These are phyloP conservation scores for Mareca penelope DNA, from an alignment of 2,797 vertebrate genomes.

Conservation along the genomic window DNA sequence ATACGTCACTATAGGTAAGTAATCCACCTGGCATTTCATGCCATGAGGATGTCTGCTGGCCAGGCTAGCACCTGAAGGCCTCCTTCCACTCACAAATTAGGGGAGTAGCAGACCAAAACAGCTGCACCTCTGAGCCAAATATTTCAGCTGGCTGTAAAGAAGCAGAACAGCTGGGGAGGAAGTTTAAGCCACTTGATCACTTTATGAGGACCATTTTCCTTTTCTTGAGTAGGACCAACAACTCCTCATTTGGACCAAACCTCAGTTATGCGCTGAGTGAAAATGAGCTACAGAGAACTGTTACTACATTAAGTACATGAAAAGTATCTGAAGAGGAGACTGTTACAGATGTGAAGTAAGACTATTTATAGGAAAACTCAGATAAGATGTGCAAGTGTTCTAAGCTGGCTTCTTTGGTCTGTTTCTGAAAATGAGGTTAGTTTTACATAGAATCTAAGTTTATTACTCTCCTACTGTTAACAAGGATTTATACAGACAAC, in stretches of 20 bases:
- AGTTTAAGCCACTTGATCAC: constrained; percentile 55
- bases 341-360: background rate
- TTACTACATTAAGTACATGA: background rate
- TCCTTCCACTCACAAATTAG: background rate
- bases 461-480: background rate
- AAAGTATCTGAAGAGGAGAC: background rate
- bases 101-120: background rate
- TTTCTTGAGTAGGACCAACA: constrained; percentile 44
- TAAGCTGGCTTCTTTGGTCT: background rate
- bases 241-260: background rate
- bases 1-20: background rate
- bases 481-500: background rate
- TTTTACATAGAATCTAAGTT: background rate
- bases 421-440: constrained; percentile 4
- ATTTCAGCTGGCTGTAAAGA: constrained; percentile 8
- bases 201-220: constrained; percentile 62
- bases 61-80: background rate
- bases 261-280: background rate
- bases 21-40: background rate
- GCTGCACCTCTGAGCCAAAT: constrained; percentile 4
- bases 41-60: background rate
- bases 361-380: background rate
- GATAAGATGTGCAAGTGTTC: background rate
- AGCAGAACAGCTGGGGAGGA: constrained; percentile 57
- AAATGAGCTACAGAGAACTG: background rate